Conservation (phyloP, 2,113 vertebrate genomes). For the Coreoperca whiteheadi region DNA sequence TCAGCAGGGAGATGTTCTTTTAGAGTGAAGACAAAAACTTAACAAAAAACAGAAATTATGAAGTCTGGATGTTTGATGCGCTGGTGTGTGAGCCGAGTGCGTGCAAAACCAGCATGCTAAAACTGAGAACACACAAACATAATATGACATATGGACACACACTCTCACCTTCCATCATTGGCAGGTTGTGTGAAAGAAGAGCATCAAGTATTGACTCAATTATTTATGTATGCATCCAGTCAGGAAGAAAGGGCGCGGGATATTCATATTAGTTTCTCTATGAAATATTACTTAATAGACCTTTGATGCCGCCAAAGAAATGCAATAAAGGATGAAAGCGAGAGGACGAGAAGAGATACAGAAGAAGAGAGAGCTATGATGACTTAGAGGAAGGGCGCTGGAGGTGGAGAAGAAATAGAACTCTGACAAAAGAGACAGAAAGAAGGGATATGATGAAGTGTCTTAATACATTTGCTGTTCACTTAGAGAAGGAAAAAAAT, state of each 20-base stretch:
- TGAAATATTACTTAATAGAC: constrained; percentile 78
- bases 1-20: not conserved
- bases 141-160: constrained; percentile 33
- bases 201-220: constrained; percentile 58
- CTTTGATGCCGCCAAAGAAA: constrained; percentile 69
- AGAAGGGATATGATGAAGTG: constrained; percentile 6
- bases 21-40: not conserved
- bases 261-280: constrained; percentile 72
- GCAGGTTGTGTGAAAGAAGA: constrained; percentile 39
- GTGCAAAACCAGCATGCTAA: not conserved
- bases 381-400: constrained; percentile 18
- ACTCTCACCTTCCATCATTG: constrained; percentile 7
- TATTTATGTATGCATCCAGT: constrained; percentile 75
- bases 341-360: constrained; percentile 11
- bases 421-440: not conserved
- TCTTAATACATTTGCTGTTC: constrained; percentile 18
- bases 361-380: constrained; percentile 15
- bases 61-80: not conserved
- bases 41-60: too few relatives aligned
- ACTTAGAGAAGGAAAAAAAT: not conserved
- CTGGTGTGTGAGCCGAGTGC: not conserved
- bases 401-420: constrained; percentile 10
- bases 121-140: constrained; percentile 37
- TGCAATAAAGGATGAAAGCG: constrained; percentile 56
- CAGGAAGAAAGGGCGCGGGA: constrained; percentile 64